A percentile compares a stretch with the other conserved stretches of the same genome.
phyloP scores from a whole-genome alignment of 2,888 invertebrate species.

The Mesoligia furuncula region DNA sequence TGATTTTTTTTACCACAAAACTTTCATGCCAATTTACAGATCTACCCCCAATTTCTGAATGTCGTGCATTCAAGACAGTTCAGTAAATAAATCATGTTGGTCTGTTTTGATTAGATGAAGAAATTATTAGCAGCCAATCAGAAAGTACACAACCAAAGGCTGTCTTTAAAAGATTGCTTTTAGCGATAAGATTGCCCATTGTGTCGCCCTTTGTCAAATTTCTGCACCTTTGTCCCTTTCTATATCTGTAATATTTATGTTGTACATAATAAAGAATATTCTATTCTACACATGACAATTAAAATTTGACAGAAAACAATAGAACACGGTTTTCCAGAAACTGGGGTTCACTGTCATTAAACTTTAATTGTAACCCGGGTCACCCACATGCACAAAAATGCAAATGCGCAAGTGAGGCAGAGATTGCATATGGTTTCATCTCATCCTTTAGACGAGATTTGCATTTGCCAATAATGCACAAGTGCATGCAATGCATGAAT shows the following conservation, averaged over 20 bases:
- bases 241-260: too few relatives aligned
- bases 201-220: not conserved
- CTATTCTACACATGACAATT: not conserved
- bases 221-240: too few relatives aligned
- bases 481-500: not conserved
- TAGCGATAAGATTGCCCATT: not conserved
- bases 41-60: not conserved
- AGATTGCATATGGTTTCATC: not conserved
- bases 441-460: not conserved
- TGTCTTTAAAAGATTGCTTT: not conserved
- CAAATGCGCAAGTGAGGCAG: too few relatives aligned
- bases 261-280: too few relatives aligned
- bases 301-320: too few relatives aligned
- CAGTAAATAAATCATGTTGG: not conserved
- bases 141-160: not conserved
- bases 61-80: not conserved
- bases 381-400: not conserved
- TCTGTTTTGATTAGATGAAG: not conserved
- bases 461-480: not conserved
- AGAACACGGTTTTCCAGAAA: not conserved
- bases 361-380: not conserved
- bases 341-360: not conserved
- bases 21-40: not conserved
- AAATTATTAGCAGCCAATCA: not conserved
- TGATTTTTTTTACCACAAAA: not conserved